Conservation (phyloP, 2,113 vertebrate genomes). For the Psettodes erumei region DNA sequence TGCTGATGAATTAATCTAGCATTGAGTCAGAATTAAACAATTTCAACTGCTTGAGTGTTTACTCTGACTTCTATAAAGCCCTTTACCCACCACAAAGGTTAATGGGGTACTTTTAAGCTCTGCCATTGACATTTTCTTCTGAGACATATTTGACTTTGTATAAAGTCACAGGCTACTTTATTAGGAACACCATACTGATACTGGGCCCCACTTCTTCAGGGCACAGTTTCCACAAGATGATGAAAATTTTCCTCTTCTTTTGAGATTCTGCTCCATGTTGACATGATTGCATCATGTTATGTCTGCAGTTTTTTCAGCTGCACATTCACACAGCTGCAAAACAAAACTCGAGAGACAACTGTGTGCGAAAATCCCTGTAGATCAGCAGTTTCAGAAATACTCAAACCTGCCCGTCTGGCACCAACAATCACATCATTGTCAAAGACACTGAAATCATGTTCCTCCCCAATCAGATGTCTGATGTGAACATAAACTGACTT, state of each 20-base stretch:
- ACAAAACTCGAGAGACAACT: too few relatives aligned
- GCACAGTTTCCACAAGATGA: not conserved
- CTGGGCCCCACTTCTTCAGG: not conserved
- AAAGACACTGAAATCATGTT: too few relatives aligned
- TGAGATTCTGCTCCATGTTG: not conserved
- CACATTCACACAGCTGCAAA: not conserved
- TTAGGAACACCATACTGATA: not conserved
- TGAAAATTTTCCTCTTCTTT: not conserved
- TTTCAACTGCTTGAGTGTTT: not conserved
- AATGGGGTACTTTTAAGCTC: not conserved
- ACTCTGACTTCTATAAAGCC: conserved; percentile 23
- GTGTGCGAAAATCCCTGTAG: too few relatives aligned
- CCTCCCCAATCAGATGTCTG: too few relatives aligned
- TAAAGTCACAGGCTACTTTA: not conserved
- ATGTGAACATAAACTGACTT: too few relatives aligned
- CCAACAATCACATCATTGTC: too few relatives aligned
- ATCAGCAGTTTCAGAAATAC: too few relatives aligned
- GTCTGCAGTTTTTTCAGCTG: not conserved
- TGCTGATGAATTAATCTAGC: not conserved
- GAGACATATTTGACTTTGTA: conserved; percentile 1
- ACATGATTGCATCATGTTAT: not conserved
- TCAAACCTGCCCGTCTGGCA: too few relatives aligned
- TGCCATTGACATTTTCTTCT: not conserved
- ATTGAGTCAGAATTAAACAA: not conserved
- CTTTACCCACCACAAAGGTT: not conserved